Conservation (phyloP, 2,797 vertebrate species). For the Discoglossus pictus region DNA sequence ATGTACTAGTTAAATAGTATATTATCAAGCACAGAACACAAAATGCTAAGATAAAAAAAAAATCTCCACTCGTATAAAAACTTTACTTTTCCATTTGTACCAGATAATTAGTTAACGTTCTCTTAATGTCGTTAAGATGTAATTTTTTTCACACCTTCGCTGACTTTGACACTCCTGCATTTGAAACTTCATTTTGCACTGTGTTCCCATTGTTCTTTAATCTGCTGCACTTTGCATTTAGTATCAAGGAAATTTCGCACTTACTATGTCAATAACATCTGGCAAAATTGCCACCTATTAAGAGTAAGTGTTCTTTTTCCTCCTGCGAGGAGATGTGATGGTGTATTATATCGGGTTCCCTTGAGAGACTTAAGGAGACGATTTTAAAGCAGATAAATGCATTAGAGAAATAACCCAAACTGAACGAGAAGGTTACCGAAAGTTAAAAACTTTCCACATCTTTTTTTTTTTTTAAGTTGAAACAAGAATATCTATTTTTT, state of each 20-base stretch:
- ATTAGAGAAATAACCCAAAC: constrained; percentile 81
- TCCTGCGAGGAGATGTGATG: constrained; percentile 86
- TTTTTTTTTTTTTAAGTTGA: constrained; percentile 27
- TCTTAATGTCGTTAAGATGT: constrained; percentile 71
- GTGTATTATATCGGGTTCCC: constrained; percentile 82
- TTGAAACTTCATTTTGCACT: constrained; percentile 84
- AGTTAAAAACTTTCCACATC: constrained; percentile 72
- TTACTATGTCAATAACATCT: constrained; percentile 99
- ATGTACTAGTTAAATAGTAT: too few species aligned
- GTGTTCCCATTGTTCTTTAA: constrained; percentile 93
- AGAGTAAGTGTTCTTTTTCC: constrained; percentile 92
- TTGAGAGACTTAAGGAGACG: constrained; percentile 81
- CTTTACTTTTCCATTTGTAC: constrained; percentile 70
- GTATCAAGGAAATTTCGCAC: constrained; percentile 88
- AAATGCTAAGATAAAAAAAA: constrained; percentile 34
- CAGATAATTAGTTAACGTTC: constrained; percentile 76
- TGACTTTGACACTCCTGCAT: constrained; percentile 77
- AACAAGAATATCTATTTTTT: not conserved
- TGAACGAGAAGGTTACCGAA: constrained; percentile 76
- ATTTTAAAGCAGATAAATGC: constrained; percentile 83
- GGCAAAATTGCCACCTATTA: constrained; percentile 96
- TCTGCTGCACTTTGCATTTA: constrained; percentile 90
- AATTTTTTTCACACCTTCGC: constrained; percentile 75
- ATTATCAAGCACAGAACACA: too few species aligned
- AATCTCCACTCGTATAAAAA: constrained; percentile 62